Evolutionary conservation across 2,888 invertebrate species (phyloP).

Genomic region (Melangyna quadrimaculata): DNA sequence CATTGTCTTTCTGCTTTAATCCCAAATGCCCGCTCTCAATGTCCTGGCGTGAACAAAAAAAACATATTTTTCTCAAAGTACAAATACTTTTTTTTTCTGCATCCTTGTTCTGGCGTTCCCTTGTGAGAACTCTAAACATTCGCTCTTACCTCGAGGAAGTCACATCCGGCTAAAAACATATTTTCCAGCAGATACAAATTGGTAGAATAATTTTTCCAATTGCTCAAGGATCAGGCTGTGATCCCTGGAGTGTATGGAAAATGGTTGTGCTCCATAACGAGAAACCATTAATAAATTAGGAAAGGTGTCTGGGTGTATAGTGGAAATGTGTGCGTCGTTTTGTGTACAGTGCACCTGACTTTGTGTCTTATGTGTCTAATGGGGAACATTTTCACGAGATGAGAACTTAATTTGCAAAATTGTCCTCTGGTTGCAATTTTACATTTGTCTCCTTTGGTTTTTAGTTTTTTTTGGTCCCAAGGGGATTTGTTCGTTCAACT

Average conservation of each 20-base stretch:
- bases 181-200: conserved; percentile 22
- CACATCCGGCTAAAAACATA: conserved; percentile 55
- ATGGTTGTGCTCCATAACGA: conserved; percentile 51
- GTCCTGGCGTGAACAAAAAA: conserved; percentile 36
- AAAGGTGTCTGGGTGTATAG: conserved; percentile 38
- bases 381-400: conserved; percentile 55
- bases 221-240: conserved; percentile 53
- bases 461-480: conserved; percentile 5
- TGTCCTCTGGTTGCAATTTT: conserved; percentile 51
- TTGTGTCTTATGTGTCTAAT: conserved; percentile 39
- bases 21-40: conserved; percentile 15
- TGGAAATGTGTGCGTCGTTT: background rate
- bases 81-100: background rate
- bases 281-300: conserved; percentile 62
- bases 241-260: conserved; percentile 57
- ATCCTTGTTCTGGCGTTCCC: conserved; percentile 40
- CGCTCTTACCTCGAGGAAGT: conserved; percentile 21
- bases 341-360: conserved; percentile 37
- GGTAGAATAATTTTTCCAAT: conserved; percentile 28
- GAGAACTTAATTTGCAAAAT: conserved; percentile 66
- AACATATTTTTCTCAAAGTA: conserved; percentile 34
- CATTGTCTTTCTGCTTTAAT: conserved; percentile 1
- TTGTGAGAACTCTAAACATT: conserved; percentile 33
- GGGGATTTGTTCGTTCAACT: background rate
- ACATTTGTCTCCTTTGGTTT: conserved; percentile 24